These are phyloP conservation scores for Ecliptopera silaceata DNA, from an alignment of 2,888 invertebrate species.

Conservation along the genomic window DNA sequence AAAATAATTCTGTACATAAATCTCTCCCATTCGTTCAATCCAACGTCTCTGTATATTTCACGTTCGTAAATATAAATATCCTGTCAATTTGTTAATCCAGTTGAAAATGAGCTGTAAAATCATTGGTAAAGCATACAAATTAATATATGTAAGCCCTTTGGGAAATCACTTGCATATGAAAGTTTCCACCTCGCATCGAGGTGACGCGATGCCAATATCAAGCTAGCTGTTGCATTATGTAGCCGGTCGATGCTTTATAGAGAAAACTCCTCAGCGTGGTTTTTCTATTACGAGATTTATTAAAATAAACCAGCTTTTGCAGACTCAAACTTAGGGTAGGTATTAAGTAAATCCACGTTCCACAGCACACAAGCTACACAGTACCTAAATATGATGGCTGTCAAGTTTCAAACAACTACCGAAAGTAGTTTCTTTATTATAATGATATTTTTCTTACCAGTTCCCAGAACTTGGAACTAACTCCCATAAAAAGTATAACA, in stretches of 20 bases:
- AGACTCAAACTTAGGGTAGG: too few relatives aligned
- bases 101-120: slow-evolving; percentile 13
- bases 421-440: not conserved
- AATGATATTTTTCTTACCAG: not conserved
- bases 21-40: not conserved
- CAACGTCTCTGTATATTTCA: not conserved
- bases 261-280: not conserved
- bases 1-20: not conserved
- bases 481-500: slow-evolving; percentile 5
- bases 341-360: too few relatives aligned
- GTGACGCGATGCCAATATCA: slow-evolving; percentile 25
- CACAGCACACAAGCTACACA: too few relatives aligned
- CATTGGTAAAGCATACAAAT: slow-evolving; percentile 16
- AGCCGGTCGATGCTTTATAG: slow-evolving; percentile 10
- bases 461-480: not conserved
- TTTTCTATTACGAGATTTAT: not conserved
- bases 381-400: too few relatives aligned
- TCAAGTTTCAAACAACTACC: not conserved
- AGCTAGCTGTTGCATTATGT: slow-evolving; percentile 21
- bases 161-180: slow-evolving; percentile 28
- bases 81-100: slow-evolving; percentile 5
- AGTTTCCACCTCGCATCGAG: slow-evolving; percentile 21
- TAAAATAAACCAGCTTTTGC: not conserved
- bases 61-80: not conserved
- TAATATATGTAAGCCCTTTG: slow-evolving; percentile 22